Conservation (phyloP, 30 jellyfish, hydroid and myxozoan genomes). For the Chironex yamaguchii region DNA sequence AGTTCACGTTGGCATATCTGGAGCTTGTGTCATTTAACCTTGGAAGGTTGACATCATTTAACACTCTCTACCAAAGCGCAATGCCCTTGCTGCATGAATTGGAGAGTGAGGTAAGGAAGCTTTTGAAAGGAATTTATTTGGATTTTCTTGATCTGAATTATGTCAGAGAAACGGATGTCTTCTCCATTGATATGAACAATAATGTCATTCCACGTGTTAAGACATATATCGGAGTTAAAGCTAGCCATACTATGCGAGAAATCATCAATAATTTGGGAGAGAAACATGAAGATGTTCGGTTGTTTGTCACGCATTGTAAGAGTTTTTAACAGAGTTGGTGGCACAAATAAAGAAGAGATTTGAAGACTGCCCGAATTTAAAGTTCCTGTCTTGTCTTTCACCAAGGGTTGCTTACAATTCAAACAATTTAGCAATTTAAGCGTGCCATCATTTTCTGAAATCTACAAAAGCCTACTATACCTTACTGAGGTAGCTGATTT, state of each 20-base stretch:
- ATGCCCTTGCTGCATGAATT: slow-evolving; percentile 33
- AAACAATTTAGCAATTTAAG: too few species aligned
- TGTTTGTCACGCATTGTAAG: slow-evolving; percentile 8
- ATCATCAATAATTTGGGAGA: slow-evolving; percentile 10
- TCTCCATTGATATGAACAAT: neutral
- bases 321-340: slow-evolving; percentile 18
- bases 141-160: slow-evolving; percentile 12
- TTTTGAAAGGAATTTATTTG: neutral
- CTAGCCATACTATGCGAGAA: slow-evolving; percentile 18
- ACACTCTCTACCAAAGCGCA: slow-evolving; percentile 42
- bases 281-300: neutral
- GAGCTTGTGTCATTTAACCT: slow-evolving; percentile 44
- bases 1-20: slow-evolving; percentile 41
- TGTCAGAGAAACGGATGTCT: slow-evolving; percentile 27
- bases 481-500: slow-evolving; percentile 1
- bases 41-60: slow-evolving; percentile 32
- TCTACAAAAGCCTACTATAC: slow-evolving; percentile 3
- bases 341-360: slow-evolving; percentile 5
- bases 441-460: slow-evolving; percentile 39
- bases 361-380: slow-evolving; percentile 4
- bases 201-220: slow-evolving; percentile 3
- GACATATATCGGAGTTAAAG: slow-evolving; percentile 36
- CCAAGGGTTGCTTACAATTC: slow-evolving; percentile 8
- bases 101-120: slow-evolving; percentile 52
- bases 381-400: neutral